Evolutionary conservation across 2,797 vertebrate species (phyloP).

Genomic region (Melanitta fusca): DNA sequence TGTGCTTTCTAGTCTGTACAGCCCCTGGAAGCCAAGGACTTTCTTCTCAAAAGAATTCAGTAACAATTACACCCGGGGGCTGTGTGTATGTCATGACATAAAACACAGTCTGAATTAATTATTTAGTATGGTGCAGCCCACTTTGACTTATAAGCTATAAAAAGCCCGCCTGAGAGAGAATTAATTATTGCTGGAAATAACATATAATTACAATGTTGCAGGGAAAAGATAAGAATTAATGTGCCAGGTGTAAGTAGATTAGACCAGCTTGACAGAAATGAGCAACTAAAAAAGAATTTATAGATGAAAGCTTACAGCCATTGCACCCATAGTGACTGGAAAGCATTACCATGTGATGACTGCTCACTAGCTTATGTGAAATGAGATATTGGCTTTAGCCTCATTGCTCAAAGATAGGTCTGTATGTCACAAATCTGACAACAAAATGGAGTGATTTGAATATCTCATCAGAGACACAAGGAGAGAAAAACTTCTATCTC

Average conservation of each 20-base stretch:
- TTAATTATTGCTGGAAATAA: slow-evolving; percentile 80
- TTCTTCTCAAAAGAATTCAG: slow-evolving; percentile 62
- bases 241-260: slow-evolving; percentile 80
- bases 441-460: slow-evolving; percentile 64
- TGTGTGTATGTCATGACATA: slow-evolving; percentile 73
- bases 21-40: slow-evolving; percentile 38
- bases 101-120: slow-evolving; percentile 74
- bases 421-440: slow-evolving; percentile 59
- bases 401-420: slow-evolving; percentile 55
- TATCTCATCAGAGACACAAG: neutral
- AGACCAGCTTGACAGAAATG: slow-evolving; percentile 77
- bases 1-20: slow-evolving; percentile 48
- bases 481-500: neutral
- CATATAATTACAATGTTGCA: slow-evolving; percentile 80
- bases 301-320: slow-evolving; percentile 71
- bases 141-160: slow-evolving; percentile 78
- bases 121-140: slow-evolving; percentile 74
- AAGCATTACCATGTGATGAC: slow-evolving; percentile 54
- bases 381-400: slow-evolving; percentile 67
- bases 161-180: slow-evolving; percentile 73
- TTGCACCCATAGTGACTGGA: slow-evolving; percentile 57
- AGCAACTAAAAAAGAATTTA: slow-evolving; percentile 74
- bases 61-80: slow-evolving; percentile 34
- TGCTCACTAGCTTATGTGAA: slow-evolving; percentile 66
- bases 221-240: slow-evolving; percentile 80